These are phyloP conservation scores for Pterobdella sp. DNA, from an alignment of 2,888 invertebrate genomes.

Conservation along the genomic window DNA sequence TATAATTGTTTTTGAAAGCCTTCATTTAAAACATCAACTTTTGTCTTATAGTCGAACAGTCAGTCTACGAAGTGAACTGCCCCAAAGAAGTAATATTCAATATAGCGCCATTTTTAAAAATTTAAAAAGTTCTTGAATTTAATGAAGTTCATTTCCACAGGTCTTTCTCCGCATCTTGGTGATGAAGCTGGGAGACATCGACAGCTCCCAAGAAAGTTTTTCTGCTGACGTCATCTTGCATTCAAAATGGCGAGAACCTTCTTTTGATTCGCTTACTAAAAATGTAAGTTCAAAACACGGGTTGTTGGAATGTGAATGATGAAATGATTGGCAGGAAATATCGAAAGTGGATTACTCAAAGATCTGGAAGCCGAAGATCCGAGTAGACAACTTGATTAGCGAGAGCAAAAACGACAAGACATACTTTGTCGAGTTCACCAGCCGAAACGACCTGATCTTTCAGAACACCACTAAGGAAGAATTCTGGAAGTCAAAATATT, in stretches of 20 bases:
- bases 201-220: slow-evolving; percentile 35
- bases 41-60: too few relatives aligned
- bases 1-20: too few relatives aligned
- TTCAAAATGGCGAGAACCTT: slow-evolving; percentile 34
- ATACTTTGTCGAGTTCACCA: slow-evolving; percentile 38
- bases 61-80: too few relatives aligned
- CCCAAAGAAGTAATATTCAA: too few relatives aligned
- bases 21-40: too few relatives aligned
- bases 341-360: slow-evolving; percentile 38
- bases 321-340: slow-evolving; percentile 22
- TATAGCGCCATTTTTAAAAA: too few relatives aligned
- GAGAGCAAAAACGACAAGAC: slow-evolving; percentile 40
- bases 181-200: slow-evolving; percentile 36
- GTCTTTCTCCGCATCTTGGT: slow-evolving; percentile 18
- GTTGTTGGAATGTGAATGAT: too few relatives aligned
- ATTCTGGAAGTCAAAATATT: too few relatives aligned
- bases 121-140: too few relatives aligned
- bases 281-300: slow-evolving; percentile 14
- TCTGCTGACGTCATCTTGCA: slow-evolving; percentile 34
- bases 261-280: slow-evolving; percentile 12
- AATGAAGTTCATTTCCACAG: too few relatives aligned
- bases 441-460: too few relatives aligned
- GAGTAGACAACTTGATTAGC: slow-evolving; percentile 45
- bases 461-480: too few relatives aligned
- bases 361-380: slow-evolving; percentile 45